Conservation (phyloP, 2,888 invertebrate species). For the Luperina nickerlii region DNA sequence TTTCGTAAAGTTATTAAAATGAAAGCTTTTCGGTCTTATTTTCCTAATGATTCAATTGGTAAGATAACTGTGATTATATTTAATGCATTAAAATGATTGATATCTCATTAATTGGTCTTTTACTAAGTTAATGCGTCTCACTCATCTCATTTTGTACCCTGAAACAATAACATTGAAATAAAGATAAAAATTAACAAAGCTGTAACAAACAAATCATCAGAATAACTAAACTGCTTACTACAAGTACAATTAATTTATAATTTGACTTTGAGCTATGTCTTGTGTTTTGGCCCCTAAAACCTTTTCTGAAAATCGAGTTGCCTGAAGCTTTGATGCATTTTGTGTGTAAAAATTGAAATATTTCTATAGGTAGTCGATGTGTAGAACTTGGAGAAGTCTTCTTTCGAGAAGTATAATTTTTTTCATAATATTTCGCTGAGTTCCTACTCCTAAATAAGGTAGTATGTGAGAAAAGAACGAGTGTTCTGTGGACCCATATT, state of each 20-base stretch:
- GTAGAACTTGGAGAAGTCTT: not conserved
- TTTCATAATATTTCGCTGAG: not conserved
- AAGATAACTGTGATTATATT: slow-evolving; percentile 19
- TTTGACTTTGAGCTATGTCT: not conserved
- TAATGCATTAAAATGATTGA: slow-evolving; percentile 9
- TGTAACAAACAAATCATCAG: not conserved
- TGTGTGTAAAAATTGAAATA: not conserved
- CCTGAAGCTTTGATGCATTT: not conserved
- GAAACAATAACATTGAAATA: slow-evolving; percentile 1
- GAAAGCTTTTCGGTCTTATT: slow-evolving; percentile 48
- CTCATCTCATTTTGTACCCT: slow-evolving; percentile 27
- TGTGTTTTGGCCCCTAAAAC: not conserved
- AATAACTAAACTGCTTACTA: not conserved
- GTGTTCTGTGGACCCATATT: too few species aligned
- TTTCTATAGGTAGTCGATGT: not conserved
- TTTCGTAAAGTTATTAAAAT: slow-evolving; percentile 15
- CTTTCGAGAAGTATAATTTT: not conserved
- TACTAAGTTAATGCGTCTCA: slow-evolving; percentile 11
- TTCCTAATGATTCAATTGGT: slow-evolving; percentile 40
- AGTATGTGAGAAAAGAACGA: not conserved
- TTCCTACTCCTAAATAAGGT: too few species aligned
- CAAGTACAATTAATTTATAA: not conserved
- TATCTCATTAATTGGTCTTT: not conserved
- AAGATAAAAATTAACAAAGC: not conserved
- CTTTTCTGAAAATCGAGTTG: slow-evolving; percentile 1